Base-by-base conservation (phyloP, 2,113 vertebrate species). In the Oncorhynchus nerka region DNA sequence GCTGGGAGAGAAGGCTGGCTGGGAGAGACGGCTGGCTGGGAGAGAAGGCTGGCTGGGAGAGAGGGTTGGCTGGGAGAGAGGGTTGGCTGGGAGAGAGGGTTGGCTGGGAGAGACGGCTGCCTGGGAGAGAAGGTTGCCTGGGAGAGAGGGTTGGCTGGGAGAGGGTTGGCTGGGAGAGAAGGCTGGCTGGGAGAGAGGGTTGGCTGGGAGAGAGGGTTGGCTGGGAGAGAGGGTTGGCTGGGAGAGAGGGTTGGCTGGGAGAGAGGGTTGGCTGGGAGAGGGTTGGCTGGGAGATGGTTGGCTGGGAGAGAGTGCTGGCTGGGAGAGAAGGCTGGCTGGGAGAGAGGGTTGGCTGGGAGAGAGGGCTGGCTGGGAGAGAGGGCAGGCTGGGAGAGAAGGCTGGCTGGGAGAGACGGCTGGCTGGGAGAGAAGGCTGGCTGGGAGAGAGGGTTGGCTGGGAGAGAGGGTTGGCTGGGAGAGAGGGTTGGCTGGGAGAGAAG, bases 101-200 rank as follows among this genome's bases (percentile, higher is more conserved):
- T n/a, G 1, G 32, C 0, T 34, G 32, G 32, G 32, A 34, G 32
- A 34, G 1, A 0, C n/a, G 6, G 6, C 0, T 34, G 5, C 5
- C 5, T 7, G 34, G 32, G 32, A 34, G 32, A 7, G 1, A 34
- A 0, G 32, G 32, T 0, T 32, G 32, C 5, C 26, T 2, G 32
- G 6, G 32, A 6, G 34, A 34, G 1, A n/a, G n/a, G 6, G 6
- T 1, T 32, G 32, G 32, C 5, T 7, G 32, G 1, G 32, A 34
- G 34, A 34, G 0, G 6, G 6, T 0, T 34, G 32, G 32, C 5
- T 7, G 34, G 1, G 34, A 7, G 34, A 71, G 24, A n/a, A n/a
- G n/a, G n/a, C n/a, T n/a, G n/a, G n/a, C 74, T 68, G 13, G 16
- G 32, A 34, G 61, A 19, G 16, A 24, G 0, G 20, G 61, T 0